Base-by-base conservation (phyloP, 2,797 vertebrate species). In the Rhyacichthys aspro region DNA sequence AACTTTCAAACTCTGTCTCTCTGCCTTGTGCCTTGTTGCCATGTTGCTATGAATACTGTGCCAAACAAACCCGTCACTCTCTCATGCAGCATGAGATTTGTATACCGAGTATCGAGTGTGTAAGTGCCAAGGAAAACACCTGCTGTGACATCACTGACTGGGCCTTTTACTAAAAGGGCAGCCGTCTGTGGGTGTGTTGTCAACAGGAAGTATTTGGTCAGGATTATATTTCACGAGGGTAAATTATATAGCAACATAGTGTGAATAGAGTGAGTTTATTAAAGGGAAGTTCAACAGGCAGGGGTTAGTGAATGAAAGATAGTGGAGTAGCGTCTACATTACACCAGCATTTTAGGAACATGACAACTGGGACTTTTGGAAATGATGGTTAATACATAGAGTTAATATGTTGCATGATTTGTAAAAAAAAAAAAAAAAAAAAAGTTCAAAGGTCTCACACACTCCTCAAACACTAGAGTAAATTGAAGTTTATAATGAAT, bases 41-140 rank as follows among this genome's bases (percentile, higher is more conserved):
- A 8, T 19, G 59, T 74, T 60, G 55, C 55, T 53, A 43, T 59
- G 56, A 59, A 45, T 44, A 34, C 44, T 8, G 23, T 54, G 39
- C 11, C 46, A 64, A 59, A 52, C 50, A 67, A 59, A 50, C 14
- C 43, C 16, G 16, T 46, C 47, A 42, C n/a, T 42, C 28, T 18
- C 7, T 15, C 12, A 11, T 3, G 23, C 2, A 15, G 37, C 16
- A 11, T 34, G 59, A 9, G 11, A 70, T 70, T 60, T 67, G 32
- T 52, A 60, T 63, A 60, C 14, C 16, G 10, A 15, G 12, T 52
- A 49, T 17, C 11, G 10, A 59, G 54, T 28, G 4, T 36, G 18
- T 43, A 9, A 15, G n/a, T 16, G 52, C 34, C 39, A 55, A 50
- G 11, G 33, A 61, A 52, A 56, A 52, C 16, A 64, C 46, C 39